Percentiles rank a stretch among this genome's conserved stretches.
Evolutionary conservation across 92 coral and sea anemone genomes (phyloP).

Genomic region (Umimayanthus kanabou): DNA sequence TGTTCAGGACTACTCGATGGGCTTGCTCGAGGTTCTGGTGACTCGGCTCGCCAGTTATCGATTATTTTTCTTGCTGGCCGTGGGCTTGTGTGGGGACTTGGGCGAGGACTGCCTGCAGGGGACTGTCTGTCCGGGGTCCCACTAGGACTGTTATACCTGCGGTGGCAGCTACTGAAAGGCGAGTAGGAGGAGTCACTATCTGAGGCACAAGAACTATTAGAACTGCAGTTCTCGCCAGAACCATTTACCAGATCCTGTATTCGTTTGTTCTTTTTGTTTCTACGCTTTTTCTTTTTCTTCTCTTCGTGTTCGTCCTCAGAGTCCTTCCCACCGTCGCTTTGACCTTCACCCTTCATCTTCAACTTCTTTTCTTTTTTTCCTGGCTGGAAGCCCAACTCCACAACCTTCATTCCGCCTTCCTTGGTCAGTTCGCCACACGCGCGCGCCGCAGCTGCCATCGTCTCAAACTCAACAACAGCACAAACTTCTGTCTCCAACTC

Average conservation of each 20-base stretch:
- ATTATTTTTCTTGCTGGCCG: constrained; percentile 32
- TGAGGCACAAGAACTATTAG: constrained; percentile 91
- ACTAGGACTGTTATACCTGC: constrained; percentile 69
- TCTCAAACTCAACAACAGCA: constrained; percentile 94
- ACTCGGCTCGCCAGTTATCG: constrained; percentile 55
- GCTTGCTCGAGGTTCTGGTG: constrained; percentile 29
- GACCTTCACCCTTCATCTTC: constrained; percentile 70
- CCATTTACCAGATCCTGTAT: constrained; percentile 70
- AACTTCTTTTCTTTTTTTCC: constrained; percentile 78
- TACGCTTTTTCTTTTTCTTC: constrained; percentile 74
- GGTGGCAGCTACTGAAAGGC: constrained; percentile 87
- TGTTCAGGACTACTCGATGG: constrained; percentile 90
- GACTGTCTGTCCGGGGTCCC: constrained; percentile 63
- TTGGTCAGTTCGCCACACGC: constrained; percentile 93
- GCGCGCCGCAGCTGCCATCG: constrained; percentile 99
- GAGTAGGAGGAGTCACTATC: constrained; percentile 90
- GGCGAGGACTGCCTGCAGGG: constrained; percentile 66
- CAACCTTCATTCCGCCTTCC: constrained; percentile 89
- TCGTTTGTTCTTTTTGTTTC: constrained; percentile 80
- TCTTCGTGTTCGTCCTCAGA: constrained; percentile 92
- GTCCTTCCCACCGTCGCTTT: constrained; percentile 75
- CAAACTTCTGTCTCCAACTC: constrained; percentile 82
- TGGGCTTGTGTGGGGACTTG: constrained; percentile 64
- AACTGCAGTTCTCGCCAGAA: constrained; percentile 72
- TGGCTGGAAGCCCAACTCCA: constrained; percentile 77